Evolutionary conservation across 2,888 invertebrate species (phyloP), one percentile per base, ranked within the genome.

Genomic region (Drosophila flavopinicola): DNA sequence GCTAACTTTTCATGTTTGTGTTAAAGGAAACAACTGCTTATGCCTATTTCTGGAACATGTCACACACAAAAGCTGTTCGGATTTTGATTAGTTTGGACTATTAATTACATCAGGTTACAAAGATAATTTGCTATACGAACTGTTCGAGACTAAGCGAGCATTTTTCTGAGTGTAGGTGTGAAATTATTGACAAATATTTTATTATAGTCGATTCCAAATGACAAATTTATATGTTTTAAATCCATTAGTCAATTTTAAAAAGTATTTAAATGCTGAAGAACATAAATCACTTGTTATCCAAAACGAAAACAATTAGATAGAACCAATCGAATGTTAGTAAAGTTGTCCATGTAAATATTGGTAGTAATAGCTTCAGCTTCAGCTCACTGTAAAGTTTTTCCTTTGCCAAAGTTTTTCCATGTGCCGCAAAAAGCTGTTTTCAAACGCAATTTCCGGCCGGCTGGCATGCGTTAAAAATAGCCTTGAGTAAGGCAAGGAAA

Each of bases 391-490:
- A 30, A 23, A 49, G 11, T 44, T 29, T 42, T 13, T n/a, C 13
- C 1, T 24, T 33, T 33, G 7, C 2, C 0, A 29, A 35, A 24
- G 23, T 37, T 54, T 51, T 39, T 5, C 13, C 11, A 33, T 29
- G 30, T 29, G 13, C 3, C 13, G 15, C 17, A 30, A 59, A 54
- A 57, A 57, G 35, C 11, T 48, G 59, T 44, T 52, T 56, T 38
- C 39, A 33, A 53, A 42, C 27, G 29, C 44, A 59, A 75, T 68
- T 70, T 79, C 79, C 82, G 69, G 84, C 80, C 69, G 88, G 75
- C 60, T 66, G 69, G 54, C 60, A 48, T 72, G 72, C 63, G 72
- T 75, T 86, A 83, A 75, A 83, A 87, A 85, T 87, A 85, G 75
- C 86, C 83, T 87, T 86, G 88, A 69, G 57, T 68, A 57, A 70